Conservation (phyloP, 2,888 invertebrate genomes). For the Spisula solida region DNA sequence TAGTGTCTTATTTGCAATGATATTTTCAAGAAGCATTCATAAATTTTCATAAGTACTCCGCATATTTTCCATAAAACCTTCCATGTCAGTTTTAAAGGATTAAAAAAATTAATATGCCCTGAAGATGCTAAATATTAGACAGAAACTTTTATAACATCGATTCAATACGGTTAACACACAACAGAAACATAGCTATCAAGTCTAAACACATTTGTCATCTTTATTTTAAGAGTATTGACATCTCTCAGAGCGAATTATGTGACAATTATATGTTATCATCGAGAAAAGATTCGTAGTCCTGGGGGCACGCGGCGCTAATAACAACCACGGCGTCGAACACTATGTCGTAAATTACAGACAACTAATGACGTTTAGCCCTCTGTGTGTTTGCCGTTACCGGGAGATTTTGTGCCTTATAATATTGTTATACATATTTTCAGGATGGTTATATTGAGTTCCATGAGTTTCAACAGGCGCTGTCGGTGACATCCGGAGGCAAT, state of each 20-base stretch:
- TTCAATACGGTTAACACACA: no score
- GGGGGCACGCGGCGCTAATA: neutral
- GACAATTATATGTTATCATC: neutral
- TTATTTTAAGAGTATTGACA: neutral
- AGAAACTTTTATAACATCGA: no score
- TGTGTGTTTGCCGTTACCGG: neutral
- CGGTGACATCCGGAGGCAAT: slow-evolving; percentile 99
- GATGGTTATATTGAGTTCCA: slow-evolving; percentile 99
- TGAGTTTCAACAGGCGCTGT: slow-evolving; percentile 98
- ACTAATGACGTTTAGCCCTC: neutral
- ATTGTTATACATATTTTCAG: slow-evolving; percentile 89
- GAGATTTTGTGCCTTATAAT: neutral
- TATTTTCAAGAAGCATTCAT: no score
- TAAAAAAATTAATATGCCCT: no score
- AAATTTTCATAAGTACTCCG: no score
- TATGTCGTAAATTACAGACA: neutral
- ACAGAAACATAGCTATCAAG: no score
- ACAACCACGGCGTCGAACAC: neutral
- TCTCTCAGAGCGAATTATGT: neutral
- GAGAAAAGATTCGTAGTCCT: neutral
- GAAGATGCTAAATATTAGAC: neutral
- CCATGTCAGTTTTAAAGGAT: no score
- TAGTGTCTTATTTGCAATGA: no score
- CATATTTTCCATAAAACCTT: no score
- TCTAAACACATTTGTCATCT: neutral